phyloP scores from a whole-genome alignment of 2,888 invertebrate genomes.

The Hypena proboscidalis region DNA sequence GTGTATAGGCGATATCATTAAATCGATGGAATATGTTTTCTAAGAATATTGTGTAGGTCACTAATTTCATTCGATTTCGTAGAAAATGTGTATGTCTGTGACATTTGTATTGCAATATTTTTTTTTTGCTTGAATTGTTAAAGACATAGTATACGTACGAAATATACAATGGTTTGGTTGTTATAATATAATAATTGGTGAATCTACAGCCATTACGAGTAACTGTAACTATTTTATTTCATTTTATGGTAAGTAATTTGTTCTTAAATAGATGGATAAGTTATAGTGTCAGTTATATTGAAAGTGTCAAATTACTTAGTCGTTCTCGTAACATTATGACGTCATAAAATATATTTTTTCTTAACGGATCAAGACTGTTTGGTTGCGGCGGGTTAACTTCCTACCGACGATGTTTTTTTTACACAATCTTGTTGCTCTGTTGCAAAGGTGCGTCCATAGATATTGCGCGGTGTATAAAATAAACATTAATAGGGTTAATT shows the following conservation, averaged over 20 bases:
- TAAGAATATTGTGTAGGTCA: no score
- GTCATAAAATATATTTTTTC: constrained; percentile 41
- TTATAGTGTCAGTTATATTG: constrained; percentile 16
- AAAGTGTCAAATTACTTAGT: constrained; percentile 29
- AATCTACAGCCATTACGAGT: background rate
- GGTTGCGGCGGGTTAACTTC: constrained; percentile 75
- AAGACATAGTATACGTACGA: background rate
- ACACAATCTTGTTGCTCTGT: constrained; percentile 83
- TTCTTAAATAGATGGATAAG: constrained; percentile 29
- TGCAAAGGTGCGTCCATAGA: constrained; percentile 68
- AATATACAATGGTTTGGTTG: background rate
- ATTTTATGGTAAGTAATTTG: no score
- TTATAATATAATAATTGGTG: background rate
- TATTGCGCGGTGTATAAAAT: constrained; percentile 24
- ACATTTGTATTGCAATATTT: no score
- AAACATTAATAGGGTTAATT: constrained; percentile 5
- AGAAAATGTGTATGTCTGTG: no score
- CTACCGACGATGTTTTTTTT: constrained; percentile 84
- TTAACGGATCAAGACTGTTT: constrained; percentile 65
- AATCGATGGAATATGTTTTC: no score
- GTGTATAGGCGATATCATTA: no score
- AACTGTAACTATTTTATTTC: background rate
- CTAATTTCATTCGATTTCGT: no score
- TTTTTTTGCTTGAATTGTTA: background rate
- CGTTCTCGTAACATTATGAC: constrained; percentile 36